Evolutionary conservation across 1,140 invertebrate genomes (phyloP), one percentile per base, ranked within the genome.

Genomic region (Cotesia typhae): DNA sequence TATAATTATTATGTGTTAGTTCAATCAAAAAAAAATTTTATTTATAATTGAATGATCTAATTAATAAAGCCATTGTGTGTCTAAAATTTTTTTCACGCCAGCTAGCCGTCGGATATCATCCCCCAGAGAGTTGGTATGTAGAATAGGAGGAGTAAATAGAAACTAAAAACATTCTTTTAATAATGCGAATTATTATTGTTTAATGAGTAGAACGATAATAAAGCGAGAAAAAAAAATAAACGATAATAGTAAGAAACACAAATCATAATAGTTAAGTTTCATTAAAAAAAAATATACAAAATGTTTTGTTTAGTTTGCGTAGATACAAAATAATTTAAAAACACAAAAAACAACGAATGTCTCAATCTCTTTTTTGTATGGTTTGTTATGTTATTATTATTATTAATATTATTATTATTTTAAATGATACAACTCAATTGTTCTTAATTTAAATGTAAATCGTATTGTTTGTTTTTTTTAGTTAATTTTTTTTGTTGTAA

Each of bases 391-490:
- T 86, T 87, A 83, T 83, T 83, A 86, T 85, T 85, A 28, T 28
- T 28, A 28, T 2, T 28, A 28, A 2, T 28, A 28, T 28, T 28
- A 28, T 28, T 28, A 28, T 28, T 28, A 28, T 28, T 81, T 86
- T 84, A 83, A 79, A 83, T 80, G 76, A 86, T 84, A 84, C 78
- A 85, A 85, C 81, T 80, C 82, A 79, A 87, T 87, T 87, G 86
- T 87, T 87, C 86, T 86, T 87, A 87, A 86, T 87, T 87, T 87
- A 87, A 87, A 82, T 87, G 85, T 87, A 85, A 85, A 87, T 86
- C 84, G 82, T 85, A 87, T 87, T 87, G 86, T 83, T 86, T 86
- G 41, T 87, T 83, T 72, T 87, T 87, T 86, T 84, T 87, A 59
- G 57, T 86, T 84, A 83, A 83, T 85, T 84, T 85, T 87, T 84